Evolutionary conservation across 2,888 invertebrate genomes (phyloP), one percentile per base, ranked within the genome.

Genomic region (Adelognathus sp.): DNA sequence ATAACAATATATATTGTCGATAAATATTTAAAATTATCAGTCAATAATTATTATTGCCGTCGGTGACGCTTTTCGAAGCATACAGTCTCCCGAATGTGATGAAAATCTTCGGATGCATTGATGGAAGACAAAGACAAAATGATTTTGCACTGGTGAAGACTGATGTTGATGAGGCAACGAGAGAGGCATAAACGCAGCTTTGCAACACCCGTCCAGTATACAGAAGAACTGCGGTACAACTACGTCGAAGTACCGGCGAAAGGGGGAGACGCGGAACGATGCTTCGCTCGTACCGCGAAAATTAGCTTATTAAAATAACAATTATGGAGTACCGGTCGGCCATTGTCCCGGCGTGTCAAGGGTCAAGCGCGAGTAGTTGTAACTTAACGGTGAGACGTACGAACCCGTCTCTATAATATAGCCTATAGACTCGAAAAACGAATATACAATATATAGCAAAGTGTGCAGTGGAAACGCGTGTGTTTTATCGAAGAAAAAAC

Each of bases 261-360:
- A 6, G 9, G 50, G 21, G 27, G 27, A 33, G 77, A 83, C 76
- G 81, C 81, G 80, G 21, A 60, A 27, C 70, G 61, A 71, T 52
- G 61, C 33, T 56, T 56, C 21, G 60, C 72, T 54, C 44, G 69
- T 80, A 82, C 82, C 78, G 85, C 84, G 87, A 87, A 88, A 88
- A 88, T 88, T 87, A 86, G 87, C 88, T 88, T 88, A 88, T 88
- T 88, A 88, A 87, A 89, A 88, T 88, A 88, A 88, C 88, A 88
- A 89, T 88, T 88, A 87, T 85, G 85, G 84, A 84, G 87, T 83
- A 79, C 83, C 84, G 84, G 80, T 84, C 83, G 69, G 73, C 84
- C 85, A 88, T 89, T 88, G 88, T 88, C 84, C 74, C 81, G 75
- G 27, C 9, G 80, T 84, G 87, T 87, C 87, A 87, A 67, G 81